phyloP scores from a whole-genome alignment of 1,140 invertebrate genomes.

The Nebria ingens region DNA sequence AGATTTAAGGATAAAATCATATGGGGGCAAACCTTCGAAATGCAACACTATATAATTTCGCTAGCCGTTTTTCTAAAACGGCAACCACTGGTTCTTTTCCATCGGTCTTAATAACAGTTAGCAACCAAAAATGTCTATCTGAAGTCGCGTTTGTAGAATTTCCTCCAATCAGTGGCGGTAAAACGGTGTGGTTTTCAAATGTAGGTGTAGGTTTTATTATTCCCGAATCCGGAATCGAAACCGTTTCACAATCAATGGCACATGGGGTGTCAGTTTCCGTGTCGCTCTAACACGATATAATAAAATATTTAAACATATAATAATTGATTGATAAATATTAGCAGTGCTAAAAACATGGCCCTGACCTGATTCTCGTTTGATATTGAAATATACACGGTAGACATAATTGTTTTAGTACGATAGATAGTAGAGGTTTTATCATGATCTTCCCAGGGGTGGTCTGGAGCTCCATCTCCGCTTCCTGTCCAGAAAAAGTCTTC shows the following conservation, averaged over 20 bases:
- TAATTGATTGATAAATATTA: no score
- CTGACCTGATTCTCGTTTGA: constrained; percentile 18
- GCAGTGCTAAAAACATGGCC: no score
- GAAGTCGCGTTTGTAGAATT: constrained; percentile 26
- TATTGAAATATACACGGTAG: constrained; percentile 44
- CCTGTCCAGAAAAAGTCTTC: constrained; percentile 82
- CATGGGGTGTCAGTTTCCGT: constrained; percentile 12
- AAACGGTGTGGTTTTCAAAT: constrained; percentile 10
- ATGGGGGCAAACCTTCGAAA: constrained; percentile 46
- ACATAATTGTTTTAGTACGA: constrained; percentile 46
- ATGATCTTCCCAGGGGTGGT: constrained; percentile 27
- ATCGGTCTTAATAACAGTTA: constrained; percentile 53
- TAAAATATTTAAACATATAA: no score
- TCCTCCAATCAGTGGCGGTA: constrained; percentile 18
- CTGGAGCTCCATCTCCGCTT: constrained; percentile 58
- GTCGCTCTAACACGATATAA: neutral
- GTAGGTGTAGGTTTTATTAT: constrained; percentile 27
- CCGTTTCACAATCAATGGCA: constrained; percentile 19
- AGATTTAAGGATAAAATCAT: neutral
- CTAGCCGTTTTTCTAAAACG: constrained; percentile 46
- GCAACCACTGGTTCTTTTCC: constrained; percentile 29
- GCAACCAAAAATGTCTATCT: constrained; percentile 62
- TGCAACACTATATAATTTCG: constrained; percentile 50
- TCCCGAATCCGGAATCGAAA: constrained; percentile 7
- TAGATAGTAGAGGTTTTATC: constrained; percentile 31